Conservation (phyloP, 2,113 vertebrate genomes). For the Murina feae region DNA sequence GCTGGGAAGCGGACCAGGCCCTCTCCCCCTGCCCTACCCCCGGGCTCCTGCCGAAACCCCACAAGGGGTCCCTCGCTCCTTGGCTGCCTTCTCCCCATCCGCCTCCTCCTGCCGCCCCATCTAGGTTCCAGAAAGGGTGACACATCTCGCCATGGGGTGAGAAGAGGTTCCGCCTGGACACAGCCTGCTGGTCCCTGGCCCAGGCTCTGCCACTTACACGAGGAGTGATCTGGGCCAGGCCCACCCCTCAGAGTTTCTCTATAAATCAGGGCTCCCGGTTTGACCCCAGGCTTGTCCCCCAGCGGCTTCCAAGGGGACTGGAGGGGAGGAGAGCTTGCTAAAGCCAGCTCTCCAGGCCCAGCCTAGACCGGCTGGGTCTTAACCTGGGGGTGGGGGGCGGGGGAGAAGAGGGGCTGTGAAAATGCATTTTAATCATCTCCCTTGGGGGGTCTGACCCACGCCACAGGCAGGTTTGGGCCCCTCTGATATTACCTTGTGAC, state of each 20-base stretch:
- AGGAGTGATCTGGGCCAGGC: background rate
- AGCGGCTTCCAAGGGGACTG: background rate
- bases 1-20: background rate
- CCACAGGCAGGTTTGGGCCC: background rate
- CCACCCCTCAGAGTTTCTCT: background rate
- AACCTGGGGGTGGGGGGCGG: accelerated
- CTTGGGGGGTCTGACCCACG: background rate
- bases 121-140: background rate
- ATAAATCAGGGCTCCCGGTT: background rate
- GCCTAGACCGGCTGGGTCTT: background rate
- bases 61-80: background rate
- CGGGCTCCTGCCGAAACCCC: background rate
- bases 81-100: background rate
- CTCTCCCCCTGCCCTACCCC: background rate
- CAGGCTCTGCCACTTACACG: too few species aligned
- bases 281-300: background rate
- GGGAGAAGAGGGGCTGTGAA: background rate
- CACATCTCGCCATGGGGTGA: accelerated
- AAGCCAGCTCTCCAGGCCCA: background rate
- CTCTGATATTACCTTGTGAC: background rate
- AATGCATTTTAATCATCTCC: background rate
- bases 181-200: background rate
- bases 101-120: background rate
- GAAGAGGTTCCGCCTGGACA: accelerated
- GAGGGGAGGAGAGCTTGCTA: background rate